Evolutionary conservation across 2,888 invertebrate species (phyloP).

Genomic region (Periphyllus acericola): DNA sequence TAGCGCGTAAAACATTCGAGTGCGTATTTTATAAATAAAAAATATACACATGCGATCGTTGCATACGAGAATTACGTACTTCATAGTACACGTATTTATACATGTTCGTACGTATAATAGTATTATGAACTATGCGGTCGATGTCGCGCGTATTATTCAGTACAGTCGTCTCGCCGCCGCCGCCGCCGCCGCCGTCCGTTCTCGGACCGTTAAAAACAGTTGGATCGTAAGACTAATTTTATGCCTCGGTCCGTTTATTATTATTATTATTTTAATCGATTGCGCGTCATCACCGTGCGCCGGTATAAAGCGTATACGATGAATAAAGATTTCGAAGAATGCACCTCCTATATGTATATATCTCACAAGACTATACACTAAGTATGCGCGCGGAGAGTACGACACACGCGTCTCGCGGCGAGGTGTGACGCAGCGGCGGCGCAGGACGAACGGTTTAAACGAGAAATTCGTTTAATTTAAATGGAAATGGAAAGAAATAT

Average conservation of each 20-base stretch:
- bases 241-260: conserved; percentile 2
- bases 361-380: not conserved
- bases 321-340: not conserved
- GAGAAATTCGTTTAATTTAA: conserved; percentile 25
- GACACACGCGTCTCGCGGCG: not conserved
- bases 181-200: not conserved
- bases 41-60: not conserved
- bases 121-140: not conserved
- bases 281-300: not conserved
- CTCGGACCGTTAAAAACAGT: not conserved
- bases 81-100: not conserved
- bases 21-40: not conserved
- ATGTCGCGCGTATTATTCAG: not conserved
- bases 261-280: conserved; percentile 29
- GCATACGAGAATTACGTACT: not conserved
- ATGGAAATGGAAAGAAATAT: not conserved
- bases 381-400: not conserved
- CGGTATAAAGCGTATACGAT: not conserved
- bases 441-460: not conserved
- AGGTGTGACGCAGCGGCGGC: not conserved
- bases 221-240: conserved; percentile 21
- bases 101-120: not conserved
- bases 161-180: not conserved
- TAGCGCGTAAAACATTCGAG: not conserved
- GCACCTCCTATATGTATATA: no score